phyloP scores from a whole-genome alignment of 2,113 vertebrate species.

The Tiliqua scincoides region DNA sequence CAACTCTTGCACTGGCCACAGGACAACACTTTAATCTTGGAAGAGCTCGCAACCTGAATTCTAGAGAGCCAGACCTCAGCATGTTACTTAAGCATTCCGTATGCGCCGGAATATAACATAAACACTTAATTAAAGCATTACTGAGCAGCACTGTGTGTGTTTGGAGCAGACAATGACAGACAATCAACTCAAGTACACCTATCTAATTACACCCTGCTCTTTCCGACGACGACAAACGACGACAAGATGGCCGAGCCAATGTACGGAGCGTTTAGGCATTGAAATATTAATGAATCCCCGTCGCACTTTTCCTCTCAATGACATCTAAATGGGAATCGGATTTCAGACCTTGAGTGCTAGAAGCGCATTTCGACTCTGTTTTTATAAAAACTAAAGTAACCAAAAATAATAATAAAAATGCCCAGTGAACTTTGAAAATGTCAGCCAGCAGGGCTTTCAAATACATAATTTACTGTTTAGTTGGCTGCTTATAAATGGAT shows the following conservation, averaged over 20 bases:
- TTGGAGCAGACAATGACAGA: slow-evolving; percentile 54
- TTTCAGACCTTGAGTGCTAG: slow-evolving; percentile 67
- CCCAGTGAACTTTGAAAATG: slow-evolving; percentile 80
- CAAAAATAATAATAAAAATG: slow-evolving; percentile 46
- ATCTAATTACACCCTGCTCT: slow-evolving; percentile 66
- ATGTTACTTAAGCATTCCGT: slow-evolving; percentile 33
- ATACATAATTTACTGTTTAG: slow-evolving; percentile 79
- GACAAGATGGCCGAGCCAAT: slow-evolving; percentile 70
- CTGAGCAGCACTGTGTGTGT: slow-evolving; percentile 52
- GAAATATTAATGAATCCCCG: slow-evolving; percentile 76
- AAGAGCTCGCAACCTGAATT: slow-evolving; percentile 20
- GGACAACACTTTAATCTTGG: background rate
- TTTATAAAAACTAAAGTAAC: background rate
- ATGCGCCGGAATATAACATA: slow-evolving; percentile 36
- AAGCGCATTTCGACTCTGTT: slow-evolving; percentile 62
- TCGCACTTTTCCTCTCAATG: slow-evolving; percentile 60
- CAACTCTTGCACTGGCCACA: too few relatives aligned
- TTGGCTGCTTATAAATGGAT: slow-evolving; percentile 74
- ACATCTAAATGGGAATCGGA: slow-evolving; percentile 73
- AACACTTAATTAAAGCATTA: slow-evolving; percentile 56
- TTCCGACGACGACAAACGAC: slow-evolving; percentile 65
- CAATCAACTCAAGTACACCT: slow-evolving; percentile 64
- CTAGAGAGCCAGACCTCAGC: background rate
- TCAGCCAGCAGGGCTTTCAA: slow-evolving; percentile 74
- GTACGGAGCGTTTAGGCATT: slow-evolving; percentile 59